Base-by-base conservation (phyloP, 2,113 vertebrate genomes). In the Amazona guildingii region DNA sequence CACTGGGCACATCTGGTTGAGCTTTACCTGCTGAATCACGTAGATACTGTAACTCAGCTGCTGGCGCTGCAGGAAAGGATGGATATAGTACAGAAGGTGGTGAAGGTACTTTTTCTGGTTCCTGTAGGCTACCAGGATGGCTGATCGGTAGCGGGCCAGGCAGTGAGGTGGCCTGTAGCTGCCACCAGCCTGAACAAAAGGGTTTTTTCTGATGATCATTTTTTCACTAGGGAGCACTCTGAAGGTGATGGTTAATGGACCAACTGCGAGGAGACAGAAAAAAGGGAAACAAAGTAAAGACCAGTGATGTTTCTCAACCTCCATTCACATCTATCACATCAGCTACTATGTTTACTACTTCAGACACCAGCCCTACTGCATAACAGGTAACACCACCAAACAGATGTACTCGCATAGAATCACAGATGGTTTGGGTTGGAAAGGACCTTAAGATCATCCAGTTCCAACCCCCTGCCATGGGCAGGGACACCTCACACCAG, bases 1-100 rank as follows among this genome's bases (percentile, higher is more conserved):
- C 52, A 80, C 67, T 11, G 67, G 48, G 33, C 44, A 68, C 11
- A 35, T 33, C 4, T 15, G 25, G 33, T 57, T 80, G 66, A 23
- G 18, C 17, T 66, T 96, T 96, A 98, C 98, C 98, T 98, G 98
- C 83, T 98, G 95, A 76, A 98, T 98, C 86, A 98, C 86, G 77
- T 98, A 98, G 90, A 98, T 93, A 4, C 93, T 89, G 86, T 98
- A 98, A 51, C 82, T 92, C 87, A 98, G 97, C 95, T 98, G 98
- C 88, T 98, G 98, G 48, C 98, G 96, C 88, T 98, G 98, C 80
- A 98, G 81, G 90, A 98, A 98, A 17, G 98, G 97, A 74, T 98
- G 98, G 35, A 98, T 91, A 5, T 98, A 97, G 88, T 98, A 98
- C 17, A 98, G 98, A 14, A 98, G 91, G 9, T 96, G 95, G 23